Evolutionary conservation across 2,888 invertebrate genomes (phyloP).

Genomic region (Drosophila neutralis): DNA sequence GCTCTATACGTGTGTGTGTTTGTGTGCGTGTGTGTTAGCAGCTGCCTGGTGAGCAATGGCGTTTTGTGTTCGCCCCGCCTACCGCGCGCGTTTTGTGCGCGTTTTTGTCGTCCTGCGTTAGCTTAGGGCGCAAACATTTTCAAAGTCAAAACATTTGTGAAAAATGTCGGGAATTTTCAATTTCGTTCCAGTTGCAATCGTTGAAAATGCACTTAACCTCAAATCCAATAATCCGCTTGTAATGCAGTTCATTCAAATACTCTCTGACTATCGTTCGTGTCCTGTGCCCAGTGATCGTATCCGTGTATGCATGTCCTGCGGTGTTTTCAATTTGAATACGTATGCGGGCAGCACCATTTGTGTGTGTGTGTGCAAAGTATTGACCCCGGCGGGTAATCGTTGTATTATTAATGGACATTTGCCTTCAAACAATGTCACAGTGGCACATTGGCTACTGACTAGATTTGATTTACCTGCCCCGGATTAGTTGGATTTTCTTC

Average conservation of each 20-base stretch:
- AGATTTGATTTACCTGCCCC: slow-evolving; percentile 59
- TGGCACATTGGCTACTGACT: slow-evolving; percentile 54
- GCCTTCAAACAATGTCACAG: slow-evolving; percentile 70
- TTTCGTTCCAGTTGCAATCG: slow-evolving; percentile 58
- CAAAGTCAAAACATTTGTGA: slow-evolving; percentile 70
- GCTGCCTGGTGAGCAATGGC: slow-evolving; percentile 73
- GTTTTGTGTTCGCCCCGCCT: slow-evolving; percentile 75
- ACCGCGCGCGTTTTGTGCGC: slow-evolving; percentile 52
- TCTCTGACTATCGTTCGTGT: slow-evolving; percentile 23
- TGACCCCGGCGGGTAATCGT: slow-evolving; percentile 75
- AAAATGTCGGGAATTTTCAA: slow-evolving; percentile 51
- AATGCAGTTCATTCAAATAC: slow-evolving; percentile 65
- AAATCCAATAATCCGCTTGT: slow-evolving; percentile 81
- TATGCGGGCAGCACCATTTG: slow-evolving; percentile 45
- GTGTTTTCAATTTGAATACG: slow-evolving; percentile 71
- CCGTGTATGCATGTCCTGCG: slow-evolving; percentile 57
- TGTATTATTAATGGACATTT: slow-evolving; percentile 72
- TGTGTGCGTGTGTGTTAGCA: slow-evolving; percentile 34
- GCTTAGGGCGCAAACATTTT: slow-evolving; percentile 41
- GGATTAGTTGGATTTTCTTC: slow-evolving; percentile 50
- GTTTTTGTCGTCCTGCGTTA: slow-evolving; percentile 42
- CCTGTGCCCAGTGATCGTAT: slow-evolving; percentile 41
- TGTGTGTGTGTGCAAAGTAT: slow-evolving; percentile 54
- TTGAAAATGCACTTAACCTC: slow-evolving; percentile 74
- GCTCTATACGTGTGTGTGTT: slow-evolving; percentile 18